These are phyloP conservation scores for Muscidifurax raptorellus DNA, from an alignment of 1,140 invertebrate genomes.

Conservation along the genomic window DNA sequence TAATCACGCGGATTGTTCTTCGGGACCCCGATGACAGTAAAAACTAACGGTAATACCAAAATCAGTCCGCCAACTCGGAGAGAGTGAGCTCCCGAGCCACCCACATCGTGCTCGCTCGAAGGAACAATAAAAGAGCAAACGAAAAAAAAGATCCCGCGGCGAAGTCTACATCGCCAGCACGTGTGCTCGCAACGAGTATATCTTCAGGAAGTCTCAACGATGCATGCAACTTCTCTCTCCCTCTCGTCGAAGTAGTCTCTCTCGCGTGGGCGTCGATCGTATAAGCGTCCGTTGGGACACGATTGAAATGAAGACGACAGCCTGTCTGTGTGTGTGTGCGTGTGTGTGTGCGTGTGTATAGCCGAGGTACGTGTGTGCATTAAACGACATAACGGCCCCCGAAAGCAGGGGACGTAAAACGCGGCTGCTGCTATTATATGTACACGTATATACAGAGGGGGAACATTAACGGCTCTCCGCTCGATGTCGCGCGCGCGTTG, in stretches of 20 bases:
- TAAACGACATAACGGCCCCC: slow-evolving; percentile 5
- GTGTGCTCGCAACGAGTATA: neutral
- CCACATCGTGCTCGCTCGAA: neutral
- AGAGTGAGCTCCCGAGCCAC: neutral
- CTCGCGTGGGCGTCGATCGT: slow-evolving; percentile 23
- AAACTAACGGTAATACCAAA: neutral
- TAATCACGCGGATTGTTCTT: neutral
- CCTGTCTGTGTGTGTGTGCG: too few species aligned
- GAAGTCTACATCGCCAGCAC: too few species aligned
- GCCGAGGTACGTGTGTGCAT: neutral
- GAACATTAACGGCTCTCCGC: neutral
- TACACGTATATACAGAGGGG: neutral
- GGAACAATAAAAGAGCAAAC: neutral
- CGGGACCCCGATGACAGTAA: neutral
- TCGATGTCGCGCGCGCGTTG: neutral
- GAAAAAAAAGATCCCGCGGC: neutral
- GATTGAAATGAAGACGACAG: slow-evolving; percentile 5
- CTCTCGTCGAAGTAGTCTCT: too few species aligned
- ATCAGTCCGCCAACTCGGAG: neutral
- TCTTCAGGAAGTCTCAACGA: neutral
- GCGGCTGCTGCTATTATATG: neutral
- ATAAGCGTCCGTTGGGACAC: neutral
- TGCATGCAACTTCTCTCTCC: neutral
- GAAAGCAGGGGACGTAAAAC: neutral
- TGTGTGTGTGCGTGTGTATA: neutral